Conservation (phyloP, 1,140 invertebrate genomes). For the Chrysopa pallens region DNA sequence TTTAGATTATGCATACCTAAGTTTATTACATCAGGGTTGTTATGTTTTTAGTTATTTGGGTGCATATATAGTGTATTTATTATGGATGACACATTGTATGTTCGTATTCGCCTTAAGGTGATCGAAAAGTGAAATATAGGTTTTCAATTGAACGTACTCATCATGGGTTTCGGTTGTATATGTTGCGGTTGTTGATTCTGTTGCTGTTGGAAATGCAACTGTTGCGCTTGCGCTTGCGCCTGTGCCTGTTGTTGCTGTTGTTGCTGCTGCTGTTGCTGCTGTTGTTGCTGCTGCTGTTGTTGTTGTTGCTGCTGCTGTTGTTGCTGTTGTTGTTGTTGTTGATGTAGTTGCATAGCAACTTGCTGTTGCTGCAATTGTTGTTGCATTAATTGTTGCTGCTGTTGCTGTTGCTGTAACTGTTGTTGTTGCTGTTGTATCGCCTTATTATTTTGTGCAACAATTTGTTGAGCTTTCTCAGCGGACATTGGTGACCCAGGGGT, state of each 20-base stretch:
- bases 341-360: conserved; percentile 17
- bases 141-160: conserved; percentile 33
- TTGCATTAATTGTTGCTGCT: conserved; percentile 15
- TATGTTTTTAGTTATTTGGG: no score
- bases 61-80: no score
- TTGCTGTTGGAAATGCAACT: conserved; percentile 21
- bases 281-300: conserved; percentile 23
- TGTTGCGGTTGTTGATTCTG: conserved; percentile 25
- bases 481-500: conserved; percentile 24
- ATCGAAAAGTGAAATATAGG: no score
- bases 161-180: conserved; percentile 33
- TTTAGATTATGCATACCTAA: no score
- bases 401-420: conserved; percentile 8
- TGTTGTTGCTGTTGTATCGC: conserved; percentile 21
- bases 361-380: conserved; percentile 18
- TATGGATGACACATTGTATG: no score
- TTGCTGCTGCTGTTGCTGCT: conserved; percentile 21
- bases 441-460: conserved; percentile 26
- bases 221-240: conserved; percentile 24
- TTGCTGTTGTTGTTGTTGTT: conserved; percentile 23
- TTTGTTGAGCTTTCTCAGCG: conserved; percentile 25
- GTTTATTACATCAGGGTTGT: no score
- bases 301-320: conserved; percentile 26
- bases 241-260: conserved; percentile 20
- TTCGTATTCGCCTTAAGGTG: no score